Conservation (phyloP, 2,888 invertebrate species). For the Sympetrum striolatum region DNA sequence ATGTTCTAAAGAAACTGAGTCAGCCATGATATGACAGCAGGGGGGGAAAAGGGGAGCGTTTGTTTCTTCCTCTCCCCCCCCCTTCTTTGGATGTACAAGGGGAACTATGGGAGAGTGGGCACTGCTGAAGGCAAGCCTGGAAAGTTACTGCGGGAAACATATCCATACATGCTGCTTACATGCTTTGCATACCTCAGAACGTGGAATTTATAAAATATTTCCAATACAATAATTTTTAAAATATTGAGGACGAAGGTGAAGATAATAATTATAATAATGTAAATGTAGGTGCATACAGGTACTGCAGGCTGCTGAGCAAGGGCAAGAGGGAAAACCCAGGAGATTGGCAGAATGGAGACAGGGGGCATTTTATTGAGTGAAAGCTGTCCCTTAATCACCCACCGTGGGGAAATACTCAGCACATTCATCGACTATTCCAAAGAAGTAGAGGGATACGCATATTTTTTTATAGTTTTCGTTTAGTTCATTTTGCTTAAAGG, state of each 20-base stretch:
- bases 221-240: slow-evolving; percentile 44
- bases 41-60: not conserved
- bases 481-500: slow-evolving; percentile 49
- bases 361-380: slow-evolving; percentile 42
- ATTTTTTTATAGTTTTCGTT: slow-evolving; percentile 39
- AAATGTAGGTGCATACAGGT: slow-evolving; percentile 41
- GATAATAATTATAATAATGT: slow-evolving; percentile 43
- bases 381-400: slow-evolving; percentile 27
- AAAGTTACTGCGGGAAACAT: slow-evolving; percentile 41
- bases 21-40: not conserved
- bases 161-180: slow-evolving; percentile 43
- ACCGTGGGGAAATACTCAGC: slow-evolving; percentile 39
- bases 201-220: slow-evolving; percentile 41
- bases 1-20: slow-evolving; percentile 23
- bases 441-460: slow-evolving; percentile 29
- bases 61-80: slow-evolving; percentile 7
- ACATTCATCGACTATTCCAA: slow-evolving; percentile 41
- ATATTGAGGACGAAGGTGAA: slow-evolving; percentile 41
- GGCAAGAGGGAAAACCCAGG: slow-evolving; percentile 38
- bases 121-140: slow-evolving; percentile 34
- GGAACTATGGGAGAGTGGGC: slow-evolving; percentile 39
- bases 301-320: slow-evolving; percentile 40
- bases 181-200: slow-evolving; percentile 43
- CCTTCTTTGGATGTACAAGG: slow-evolving; percentile 9
- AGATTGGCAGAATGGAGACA: slow-evolving; percentile 42